These are phyloP conservation scores for Drosophila mayaguana DNA, from an alignment of 2,888 invertebrate species.

Conservation along the genomic window DNA sequence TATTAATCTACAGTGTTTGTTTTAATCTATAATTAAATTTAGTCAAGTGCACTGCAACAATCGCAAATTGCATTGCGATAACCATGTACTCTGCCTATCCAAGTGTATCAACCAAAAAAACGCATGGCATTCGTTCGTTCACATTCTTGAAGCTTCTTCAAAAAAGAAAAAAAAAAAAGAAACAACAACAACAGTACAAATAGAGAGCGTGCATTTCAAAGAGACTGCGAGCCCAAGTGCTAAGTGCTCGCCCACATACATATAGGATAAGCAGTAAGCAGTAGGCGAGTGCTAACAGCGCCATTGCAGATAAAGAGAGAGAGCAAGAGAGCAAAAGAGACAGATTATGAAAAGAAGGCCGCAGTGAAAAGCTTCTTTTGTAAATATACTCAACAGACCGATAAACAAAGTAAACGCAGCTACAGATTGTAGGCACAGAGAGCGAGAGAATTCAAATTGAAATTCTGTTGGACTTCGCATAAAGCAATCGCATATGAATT, in stretches of 20 bases:
- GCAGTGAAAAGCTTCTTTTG: slow-evolving; percentile 48
- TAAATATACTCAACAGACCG: slow-evolving; percentile 49
- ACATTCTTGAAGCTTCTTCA: slow-evolving; percentile 59
- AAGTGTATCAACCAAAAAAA: slow-evolving; percentile 38
- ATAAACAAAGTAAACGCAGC: slow-evolving; percentile 68
- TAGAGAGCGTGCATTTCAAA: slow-evolving; percentile 17
- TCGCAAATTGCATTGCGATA: slow-evolving; percentile 18
- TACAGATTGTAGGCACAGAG: slow-evolving; percentile 25
- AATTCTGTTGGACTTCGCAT: slow-evolving; percentile 27
- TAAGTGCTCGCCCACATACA: slow-evolving; percentile 34
- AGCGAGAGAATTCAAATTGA: slow-evolving; percentile 6
- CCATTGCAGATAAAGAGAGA: slow-evolving; percentile 39
- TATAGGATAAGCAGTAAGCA: slow-evolving; percentile 44
- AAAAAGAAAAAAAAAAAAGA: neutral
- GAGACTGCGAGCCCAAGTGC: slow-evolving; percentile 21
- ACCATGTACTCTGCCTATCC: slow-evolving; percentile 25
- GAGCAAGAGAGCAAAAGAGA: slow-evolving; percentile 1
- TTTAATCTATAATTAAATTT: slow-evolving; percentile 17
- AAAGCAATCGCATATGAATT: slow-evolving; percentile 47
- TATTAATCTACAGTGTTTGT: neutral
- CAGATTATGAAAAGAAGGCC: slow-evolving; percentile 6
- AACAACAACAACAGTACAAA: neutral
- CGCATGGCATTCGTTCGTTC: slow-evolving; percentile 33
- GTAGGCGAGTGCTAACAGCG: slow-evolving; percentile 26
- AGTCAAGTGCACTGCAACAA: neutral